Base-by-base conservation (phyloP, 2,888 invertebrate species). In the Operophtera brumata region DNA sequence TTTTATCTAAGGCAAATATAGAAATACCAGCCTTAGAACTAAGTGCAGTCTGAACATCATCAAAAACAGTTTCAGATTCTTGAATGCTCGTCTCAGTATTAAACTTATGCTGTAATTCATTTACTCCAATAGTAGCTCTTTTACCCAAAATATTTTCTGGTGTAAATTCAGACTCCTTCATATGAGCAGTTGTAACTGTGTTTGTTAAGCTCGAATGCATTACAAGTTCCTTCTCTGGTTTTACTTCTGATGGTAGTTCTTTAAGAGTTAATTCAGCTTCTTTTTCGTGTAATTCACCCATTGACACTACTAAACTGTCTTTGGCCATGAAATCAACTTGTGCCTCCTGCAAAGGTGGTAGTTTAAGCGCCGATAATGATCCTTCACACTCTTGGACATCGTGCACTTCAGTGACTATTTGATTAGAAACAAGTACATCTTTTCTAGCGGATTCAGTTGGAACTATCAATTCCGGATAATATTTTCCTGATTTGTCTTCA, bases 391-490 rank as follows among this genome's bases (percentile, higher is more conserved):
- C 95, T 57, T 94, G 92, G 0, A 93, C 91, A 66, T 93, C 80
- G 65, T 92, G 93, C 72, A 93, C 92, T 80, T 93, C 91, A 11
- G 93, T 93, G 4, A 92, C 80, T 40, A 93, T 77, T 76, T 94
- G 93, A 72, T 92, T 93, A 61, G 94, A 94, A 9, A 94, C 88
- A 28, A 93, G 86, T 0, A 95, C 80, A 53, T 92, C 91, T 76
- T 92, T 90, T 20, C 91, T 92, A 3, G 95, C 96, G 8, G 92
- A 91, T 91, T 96, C 95, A 1, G 95, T 95, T 0, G 95, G 94
- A 1, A 95, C 95, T 71, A 95, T 94, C 45, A 94, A 80, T 80
- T 95, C 94, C 2, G 95, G 95, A 73, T 94, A 93, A 73, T 94
- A 95, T 83, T 95, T 95, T 10, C 93, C 94, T 7, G 95, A 94